A percentile compares a stretch with the other conserved stretches of the same genome.
These are phyloP conservation scores for Melieria crassipennis DNA, from an alignment of 2,888 invertebrate species.

Conservation along the genomic window DNA sequence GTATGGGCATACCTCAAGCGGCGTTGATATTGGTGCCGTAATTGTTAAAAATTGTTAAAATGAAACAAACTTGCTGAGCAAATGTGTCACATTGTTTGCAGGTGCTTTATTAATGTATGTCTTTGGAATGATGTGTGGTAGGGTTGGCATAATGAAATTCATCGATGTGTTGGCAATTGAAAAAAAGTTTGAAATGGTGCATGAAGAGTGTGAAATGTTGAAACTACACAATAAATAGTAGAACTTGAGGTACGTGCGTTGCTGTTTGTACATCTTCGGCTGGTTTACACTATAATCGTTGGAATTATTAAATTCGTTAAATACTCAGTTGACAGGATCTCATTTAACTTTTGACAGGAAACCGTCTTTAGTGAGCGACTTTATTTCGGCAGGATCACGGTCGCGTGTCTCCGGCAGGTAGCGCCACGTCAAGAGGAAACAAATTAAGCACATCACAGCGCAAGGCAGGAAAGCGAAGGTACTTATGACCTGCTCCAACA, in stretches of 20 bases:
- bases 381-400: conserved; percentile 51
- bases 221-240: too few species aligned
- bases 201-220: too few species aligned
- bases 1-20: too few species aligned
- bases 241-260: too few species aligned
- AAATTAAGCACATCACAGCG: conserved; percentile 62
- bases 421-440: conserved; percentile 50
- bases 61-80: not conserved
- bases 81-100: conserved; percentile 1
- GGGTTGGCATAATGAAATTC: too few species aligned
- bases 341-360: conserved; percentile 66
- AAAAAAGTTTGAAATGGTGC: too few species aligned
- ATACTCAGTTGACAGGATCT: conserved; percentile 31
- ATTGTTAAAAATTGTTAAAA: too few species aligned
- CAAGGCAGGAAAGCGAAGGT: conserved; percentile 81
- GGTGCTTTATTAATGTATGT: not conserved
- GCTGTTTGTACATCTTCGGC: too few species aligned
- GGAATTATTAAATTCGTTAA: too few species aligned
- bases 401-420: conserved; percentile 58
- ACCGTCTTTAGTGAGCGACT: conserved; percentile 66
- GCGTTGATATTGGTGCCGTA: too few species aligned
- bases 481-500: conserved; percentile 71
- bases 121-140: not conserved
- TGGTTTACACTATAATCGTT: too few species aligned
- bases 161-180: too few species aligned